Evolutionary conservation across 2,113 vertebrate genomes (phyloP).

Genomic region (Chionis minor): DNA sequence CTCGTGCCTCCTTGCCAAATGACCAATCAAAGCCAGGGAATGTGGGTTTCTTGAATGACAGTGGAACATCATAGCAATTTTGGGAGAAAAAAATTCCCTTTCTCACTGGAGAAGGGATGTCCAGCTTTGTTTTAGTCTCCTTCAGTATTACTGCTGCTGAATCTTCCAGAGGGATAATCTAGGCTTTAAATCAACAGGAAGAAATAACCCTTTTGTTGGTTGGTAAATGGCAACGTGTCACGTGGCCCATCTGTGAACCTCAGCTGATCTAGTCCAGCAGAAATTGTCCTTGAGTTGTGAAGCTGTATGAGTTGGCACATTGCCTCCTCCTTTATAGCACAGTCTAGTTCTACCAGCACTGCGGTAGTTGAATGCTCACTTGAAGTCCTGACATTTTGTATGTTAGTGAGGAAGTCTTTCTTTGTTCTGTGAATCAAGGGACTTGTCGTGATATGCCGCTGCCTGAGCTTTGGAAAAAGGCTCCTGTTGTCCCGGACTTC

Average conservation of each 20-base stretch:
- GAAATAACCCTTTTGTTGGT: neutral
- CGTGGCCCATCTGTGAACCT: neutral
- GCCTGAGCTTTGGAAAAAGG: neutral
- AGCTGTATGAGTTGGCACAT: neutral
- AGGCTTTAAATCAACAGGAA: neutral
- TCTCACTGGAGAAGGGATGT: neutral
- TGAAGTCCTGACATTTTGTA: neutral
- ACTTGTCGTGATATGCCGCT: neutral
- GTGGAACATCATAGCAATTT: neutral
- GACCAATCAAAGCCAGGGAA: neutral
- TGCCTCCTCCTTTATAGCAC: neutral
- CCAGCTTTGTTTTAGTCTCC: neutral
- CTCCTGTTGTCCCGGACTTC: neutral
- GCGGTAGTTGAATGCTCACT: neutral
- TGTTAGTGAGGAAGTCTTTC: neutral
- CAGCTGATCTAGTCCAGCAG: constrained; percentile 12
- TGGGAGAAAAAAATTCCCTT: neutral
- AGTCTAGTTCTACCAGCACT: neutral
- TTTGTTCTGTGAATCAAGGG: neutral
- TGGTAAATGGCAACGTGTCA: neutral
- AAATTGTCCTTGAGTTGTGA: constrained; percentile 40
- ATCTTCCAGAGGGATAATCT: neutral
- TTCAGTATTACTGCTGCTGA: neutral
- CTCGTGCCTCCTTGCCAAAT: neutral
- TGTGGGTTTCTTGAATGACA: neutral